Evolutionary conservation across 2,797 vertebrate genomes (phyloP), one percentile per base, ranked within the genome.

Genomic region (Chromis chromis): DNA sequence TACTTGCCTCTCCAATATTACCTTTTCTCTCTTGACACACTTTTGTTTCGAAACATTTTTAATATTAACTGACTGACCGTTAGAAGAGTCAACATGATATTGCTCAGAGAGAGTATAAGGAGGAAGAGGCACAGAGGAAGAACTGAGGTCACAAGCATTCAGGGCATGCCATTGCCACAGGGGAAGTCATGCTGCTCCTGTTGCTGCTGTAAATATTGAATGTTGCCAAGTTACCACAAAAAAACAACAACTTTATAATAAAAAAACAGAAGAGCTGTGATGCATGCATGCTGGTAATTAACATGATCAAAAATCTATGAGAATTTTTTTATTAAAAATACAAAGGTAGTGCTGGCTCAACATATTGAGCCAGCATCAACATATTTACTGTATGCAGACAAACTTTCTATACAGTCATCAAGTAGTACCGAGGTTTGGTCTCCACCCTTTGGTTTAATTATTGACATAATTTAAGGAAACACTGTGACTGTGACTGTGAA

Each of bases 101-200:
- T 62, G 33, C 27, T 64, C 6, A 24, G 16, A 31, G 12, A 24
- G 36, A 68, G 48, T 62, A 49, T 27, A 31, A 55, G 55, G 56
- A 70, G 76, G 84, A 88, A 84, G 72, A 65, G 48, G 48, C 17
- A 57, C 16, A 72, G 42, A 70, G 40, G 59, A 78, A 75, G 55
- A 87, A 84, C 69, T 88, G 70, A 89, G 69, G 79, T 88, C 87
- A 90, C 31, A 65, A 28, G 50, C 67, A 73, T 31, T 2, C 17
- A 54, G 64, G 33, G 56, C 24, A 72, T 24, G 27, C 59, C 60
- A 17, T n/a, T 14, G 13, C 8, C 19, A 56, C 44, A 50, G 50
- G 53, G 68, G 79, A 86, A 79, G 82, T 83, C 82, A 60, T 10
- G 58, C 14, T 83, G 50, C 69, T 68, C 39, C 21, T 13, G 36